A percentile compares a stretch with the other conserved stretches of the same genome.
These are phyloP conservation scores for Leontopithecus rosalia DNA, from an alignment of 2,797 vertebrate species.

Conservation along the genomic window DNA sequence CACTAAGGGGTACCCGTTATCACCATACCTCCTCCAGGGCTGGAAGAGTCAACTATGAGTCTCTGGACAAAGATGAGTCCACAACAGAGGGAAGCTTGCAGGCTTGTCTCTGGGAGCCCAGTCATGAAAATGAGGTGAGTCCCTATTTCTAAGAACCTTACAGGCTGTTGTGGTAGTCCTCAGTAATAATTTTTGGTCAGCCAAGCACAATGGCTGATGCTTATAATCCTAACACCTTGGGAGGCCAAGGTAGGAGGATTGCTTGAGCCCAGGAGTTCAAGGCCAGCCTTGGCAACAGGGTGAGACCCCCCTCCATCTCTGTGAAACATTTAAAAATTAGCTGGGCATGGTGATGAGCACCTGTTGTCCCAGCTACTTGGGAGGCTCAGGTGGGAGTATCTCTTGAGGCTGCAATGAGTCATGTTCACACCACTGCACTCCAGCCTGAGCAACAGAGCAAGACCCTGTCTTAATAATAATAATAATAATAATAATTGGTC, in stretches of 20 bases:
- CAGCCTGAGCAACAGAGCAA: neutral
- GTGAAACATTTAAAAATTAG: neutral
- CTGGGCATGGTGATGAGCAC: neutral
- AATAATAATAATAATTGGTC: neutral
- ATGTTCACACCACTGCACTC: neutral
- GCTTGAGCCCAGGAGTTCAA: neutral
- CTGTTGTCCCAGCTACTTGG: neutral
- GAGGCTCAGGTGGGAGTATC: neutral
- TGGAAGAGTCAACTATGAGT: neutral
- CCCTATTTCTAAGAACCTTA: neutral
- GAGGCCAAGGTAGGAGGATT: neutral
- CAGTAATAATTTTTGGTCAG: neutral
- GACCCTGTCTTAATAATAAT: neutral
- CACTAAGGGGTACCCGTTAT: neutral
- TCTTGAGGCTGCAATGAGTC: neutral
- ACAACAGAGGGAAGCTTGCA: no score
- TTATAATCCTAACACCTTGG: neutral
- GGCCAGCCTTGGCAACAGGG: neutral
- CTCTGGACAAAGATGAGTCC: neutral
- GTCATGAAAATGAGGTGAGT: accelerated
- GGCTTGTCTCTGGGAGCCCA: neutral
- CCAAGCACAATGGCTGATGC: neutral
- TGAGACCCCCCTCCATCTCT: neutral
- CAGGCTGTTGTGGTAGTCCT: accelerated
- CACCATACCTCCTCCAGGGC: accelerated